Base-by-base conservation (phyloP, 2,888 invertebrate genomes). In the Torymus tubicola region DNA sequence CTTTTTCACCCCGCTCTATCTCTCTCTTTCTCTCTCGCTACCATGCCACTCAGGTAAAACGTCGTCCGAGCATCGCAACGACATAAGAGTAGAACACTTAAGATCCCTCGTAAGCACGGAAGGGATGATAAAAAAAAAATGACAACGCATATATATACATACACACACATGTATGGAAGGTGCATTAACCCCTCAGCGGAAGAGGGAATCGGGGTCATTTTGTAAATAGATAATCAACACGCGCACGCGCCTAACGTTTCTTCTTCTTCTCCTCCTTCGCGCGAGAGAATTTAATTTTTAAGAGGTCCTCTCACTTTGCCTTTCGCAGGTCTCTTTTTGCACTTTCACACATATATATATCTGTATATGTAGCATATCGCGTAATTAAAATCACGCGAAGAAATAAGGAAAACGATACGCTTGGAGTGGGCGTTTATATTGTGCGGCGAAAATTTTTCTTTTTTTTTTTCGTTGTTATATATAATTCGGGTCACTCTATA, bases 401-500 rank as follows among this genome's bases (percentile, higher is more conserved):
- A 8, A 57, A 57, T 57, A 50, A 64, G 31, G 55, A 52, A 60
- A 14, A 68, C 72, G 18, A 24, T 21, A 53, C 57, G 18, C 57
- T 61, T 55, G 18, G 8, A 72, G 72, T 21, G 55, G 60, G 60
- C 10, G 60, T 21, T 70, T 42, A 42, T 42, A 42, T 42, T 42
- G 42, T 42, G 42, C 42, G 42, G 8, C 70, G 12, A 50, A 71
- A 70, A 4, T 78, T 42, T 57, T 21, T 21, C 2, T 21, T 21
- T 21, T 21, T 21, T 21, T 21, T 57, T 42, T 42, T 42, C 42
- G 65, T 80, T 70, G 60, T 69, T 65, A 60, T 70, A 60, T 70
- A 70, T 21, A 70, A 75, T 80, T 80, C 60, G 55, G 60, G 71
- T 78, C 67, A 72, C 58, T 72, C 60, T 53, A 42, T 42, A 65